Conservation (phyloP, 2,113 vertebrate genomes). For the Bothrops jararaca region DNA sequence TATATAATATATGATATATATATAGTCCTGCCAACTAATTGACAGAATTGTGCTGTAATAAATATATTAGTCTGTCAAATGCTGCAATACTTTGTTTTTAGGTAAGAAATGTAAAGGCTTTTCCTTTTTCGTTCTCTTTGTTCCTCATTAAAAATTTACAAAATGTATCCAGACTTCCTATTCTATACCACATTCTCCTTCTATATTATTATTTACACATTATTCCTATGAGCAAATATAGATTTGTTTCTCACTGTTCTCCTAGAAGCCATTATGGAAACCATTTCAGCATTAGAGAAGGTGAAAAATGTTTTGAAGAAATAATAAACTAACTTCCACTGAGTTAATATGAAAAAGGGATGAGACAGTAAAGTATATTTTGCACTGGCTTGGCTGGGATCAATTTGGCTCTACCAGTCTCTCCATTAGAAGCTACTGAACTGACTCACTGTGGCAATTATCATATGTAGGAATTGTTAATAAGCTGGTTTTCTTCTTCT, state of each 20-base stretch:
- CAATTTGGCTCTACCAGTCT: neutral
- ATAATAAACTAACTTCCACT: neutral
- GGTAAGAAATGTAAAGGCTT: neutral
- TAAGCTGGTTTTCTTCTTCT: neutral
- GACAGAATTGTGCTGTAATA: neutral
- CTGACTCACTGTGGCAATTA: neutral
- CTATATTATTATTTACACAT: neutral
- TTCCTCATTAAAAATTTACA: neutral
- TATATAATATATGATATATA: neutral
- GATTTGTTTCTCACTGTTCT: neutral
- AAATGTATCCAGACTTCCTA: neutral
- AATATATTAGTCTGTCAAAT: neutral
- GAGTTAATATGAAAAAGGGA: neutral
- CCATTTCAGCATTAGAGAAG: neutral
- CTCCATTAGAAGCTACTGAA: neutral
- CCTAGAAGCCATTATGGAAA: neutral
- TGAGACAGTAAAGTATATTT: neutral
- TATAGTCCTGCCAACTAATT: neutral
- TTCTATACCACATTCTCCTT: neutral
- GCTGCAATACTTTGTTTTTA: neutral
- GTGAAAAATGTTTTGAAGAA: neutral
- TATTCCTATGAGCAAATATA: neutral
- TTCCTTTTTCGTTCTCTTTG: neutral
- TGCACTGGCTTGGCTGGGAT: neutral
- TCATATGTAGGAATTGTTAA: neutral